Conservation (phyloP, 2,888 invertebrate species). For the Tigriopus californicus region DNA sequence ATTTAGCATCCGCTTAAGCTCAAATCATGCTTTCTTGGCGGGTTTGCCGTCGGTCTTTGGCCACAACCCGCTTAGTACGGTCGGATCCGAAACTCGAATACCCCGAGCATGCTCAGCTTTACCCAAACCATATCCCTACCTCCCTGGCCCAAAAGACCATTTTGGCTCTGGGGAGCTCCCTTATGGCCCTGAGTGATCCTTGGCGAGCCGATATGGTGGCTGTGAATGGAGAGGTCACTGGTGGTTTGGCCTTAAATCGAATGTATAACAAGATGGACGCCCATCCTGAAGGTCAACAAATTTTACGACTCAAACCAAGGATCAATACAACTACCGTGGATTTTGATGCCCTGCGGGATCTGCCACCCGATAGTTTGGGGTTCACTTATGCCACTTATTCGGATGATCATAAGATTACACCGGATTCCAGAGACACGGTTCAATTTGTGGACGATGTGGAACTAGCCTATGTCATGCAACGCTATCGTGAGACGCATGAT, state of each 20-base stretch:
- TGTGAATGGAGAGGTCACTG: slow-evolving; percentile 80
- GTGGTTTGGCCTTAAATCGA: slow-evolving; percentile 42
- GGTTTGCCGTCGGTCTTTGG: neutral
- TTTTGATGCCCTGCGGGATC: slow-evolving; percentile 43
- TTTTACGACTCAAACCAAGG: slow-evolving; percentile 49
- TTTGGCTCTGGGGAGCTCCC: slow-evolving; percentile 68
- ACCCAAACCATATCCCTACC: slow-evolving; percentile 28
- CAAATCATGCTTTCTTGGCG: neutral
- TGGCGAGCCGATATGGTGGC: slow-evolving; percentile 73
- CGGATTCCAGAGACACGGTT: slow-evolving; percentile 73
- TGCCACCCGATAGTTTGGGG: slow-evolving; percentile 68
- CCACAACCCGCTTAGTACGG: neutral
- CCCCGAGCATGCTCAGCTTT: slow-evolving; percentile 17
- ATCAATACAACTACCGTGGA: slow-evolving; percentile 67
- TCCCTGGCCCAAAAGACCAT: slow-evolving; percentile 38
- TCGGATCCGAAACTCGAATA: neutral
- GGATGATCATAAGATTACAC: slow-evolving; percentile 38
- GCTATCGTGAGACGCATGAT: slow-evolving; percentile 94
- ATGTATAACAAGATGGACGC: slow-evolving; percentile 55
- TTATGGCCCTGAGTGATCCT: slow-evolving; percentile 61
- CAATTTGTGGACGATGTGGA: slow-evolving; percentile 63
- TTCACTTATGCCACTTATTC: slow-evolving; percentile 68
- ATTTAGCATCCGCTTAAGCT: slow-evolving; percentile 9
- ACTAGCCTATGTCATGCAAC: slow-evolving; percentile 84
- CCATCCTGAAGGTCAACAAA: slow-evolving; percentile 26